Base-by-base conservation (phyloP, 2,113 vertebrate species). In the Morone saxatilis region DNA sequence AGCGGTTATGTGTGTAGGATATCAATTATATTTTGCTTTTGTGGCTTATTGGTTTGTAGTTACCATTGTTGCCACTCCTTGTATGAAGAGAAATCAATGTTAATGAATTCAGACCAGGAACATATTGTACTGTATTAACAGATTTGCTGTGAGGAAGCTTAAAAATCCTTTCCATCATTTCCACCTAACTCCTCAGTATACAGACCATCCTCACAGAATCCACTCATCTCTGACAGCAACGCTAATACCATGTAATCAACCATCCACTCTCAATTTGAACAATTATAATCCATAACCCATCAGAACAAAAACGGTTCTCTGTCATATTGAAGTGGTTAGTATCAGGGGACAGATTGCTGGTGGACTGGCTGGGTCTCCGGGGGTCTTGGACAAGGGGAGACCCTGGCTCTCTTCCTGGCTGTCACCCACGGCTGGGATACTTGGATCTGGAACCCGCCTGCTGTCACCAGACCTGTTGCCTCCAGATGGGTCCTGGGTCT, bases 391-490 rank as follows among this genome's bases (percentile, higher is more conserved):
- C 40, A 13, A 22, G 65, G 70, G 60, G 47, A 78, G 76, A 80
- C 80, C 77, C 43, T 76, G 66, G 88, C 66, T 63, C 48, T 41
- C 47, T 41, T 84, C 71, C 73, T 87, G 79, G 74, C 76, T 89
- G 75, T 86, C 78, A 71, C 78, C 81, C 77, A 76, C 4, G 65
- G 36, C 68, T 80, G 85, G 59, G 81, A 85, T 25, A 79, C 83
- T 92, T 88, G 88, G 89, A 86, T 80, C n/a, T 14, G 71, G 85
- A 76, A 73, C 40, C 79, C 12, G 84, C 93, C 93, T 90, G 87
- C 93, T 94, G 92, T 93, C 92, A 92, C 71, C 72, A 84, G 94
- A 93, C 92, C 93, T 93, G 94, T 93, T 94, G 92, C 89, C 91
- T 93, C 91, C 93, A 95, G 93, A 94, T 94, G 93, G 94, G 81